A percentile compares a stretch with the other conserved stretches of the same genome.
phyloP scores from a whole-genome alignment of 2,888 invertebrate genomes.

The Hedya salicella region DNA sequence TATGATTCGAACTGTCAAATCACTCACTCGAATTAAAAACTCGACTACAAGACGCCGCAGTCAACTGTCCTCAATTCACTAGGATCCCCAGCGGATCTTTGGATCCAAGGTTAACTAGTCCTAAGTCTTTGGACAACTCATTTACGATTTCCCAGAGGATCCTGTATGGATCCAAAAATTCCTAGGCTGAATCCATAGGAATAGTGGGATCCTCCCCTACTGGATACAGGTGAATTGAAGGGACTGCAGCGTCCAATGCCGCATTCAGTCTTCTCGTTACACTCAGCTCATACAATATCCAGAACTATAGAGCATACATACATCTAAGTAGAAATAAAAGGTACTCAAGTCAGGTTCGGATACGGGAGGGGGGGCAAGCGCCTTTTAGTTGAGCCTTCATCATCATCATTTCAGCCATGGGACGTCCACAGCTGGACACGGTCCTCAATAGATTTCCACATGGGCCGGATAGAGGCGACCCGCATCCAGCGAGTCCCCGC shows the following conservation, averaged over 20 bases:
- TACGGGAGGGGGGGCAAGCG: no score
- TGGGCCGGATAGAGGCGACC: no score
- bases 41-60: not conserved
- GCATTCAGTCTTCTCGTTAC: constrained; percentile 78
- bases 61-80: not conserved
- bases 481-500: no score
- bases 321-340: constrained; percentile 2
- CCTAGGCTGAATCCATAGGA: not conserved
- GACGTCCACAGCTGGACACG: no score
- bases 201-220: no score
- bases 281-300: constrained; percentile 64
- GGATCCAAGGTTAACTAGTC: not conserved
- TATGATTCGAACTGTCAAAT: no score
- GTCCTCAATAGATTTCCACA: no score
- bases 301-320: constrained; percentile 44
- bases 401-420: no score
- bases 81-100: not conserved
- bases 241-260: constrained; percentile 13
- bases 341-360: not conserved
- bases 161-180: not conserved
- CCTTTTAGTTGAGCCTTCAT: no score
- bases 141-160: not conserved
- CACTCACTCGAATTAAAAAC: not conserved
- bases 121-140: no score
- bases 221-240: no score